Evolutionary conservation across 2,888 invertebrate species (phyloP), one percentile per base, ranked within the genome.

Genomic region (Aethes cnicana): DNA sequence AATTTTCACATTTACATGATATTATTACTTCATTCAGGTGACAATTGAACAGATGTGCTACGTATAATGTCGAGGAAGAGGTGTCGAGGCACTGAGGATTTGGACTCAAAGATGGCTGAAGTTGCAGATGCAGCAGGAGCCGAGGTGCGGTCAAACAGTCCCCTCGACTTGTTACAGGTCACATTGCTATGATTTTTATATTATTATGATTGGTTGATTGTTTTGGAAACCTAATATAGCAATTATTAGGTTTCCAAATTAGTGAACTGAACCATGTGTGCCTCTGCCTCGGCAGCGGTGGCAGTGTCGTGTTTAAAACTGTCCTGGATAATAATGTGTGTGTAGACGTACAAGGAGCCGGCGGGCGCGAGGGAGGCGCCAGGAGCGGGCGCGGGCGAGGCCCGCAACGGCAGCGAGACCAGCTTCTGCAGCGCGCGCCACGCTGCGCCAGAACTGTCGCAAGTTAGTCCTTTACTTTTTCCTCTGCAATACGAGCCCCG

Each of bases 41-140:
- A 20, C 32, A 14, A 11, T 20, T 39, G 32, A 52, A n/a, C 11
- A 14, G 11, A 4, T 16, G 18, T 39, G 30, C 46, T 8, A 32
- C 18, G 12, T 64, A 86, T 73, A 77, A 89, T 88, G 87, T 87
- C 88, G 58, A 86, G 87, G 23, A 89, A 89, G 70, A 72, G 88
- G 53, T 69, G 75, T 55, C 74, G 84, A 42, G 59, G 60, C 47
- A 65, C 60, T 57, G 80, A 77, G 66, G 81, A 82, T 66, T 84
- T 84, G 84, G 80, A 68, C 61, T 71, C 75, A n/a, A 79, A 79
- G 57, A 54, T 74, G 60, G 50, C 74, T 53, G 80, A 82, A 60
- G 57, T 7, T 4, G 17, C 21, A 14, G 14, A 9, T 28, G 26
- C 20, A 8, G 30, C 12, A 42, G 74, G 66, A 12, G 59, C 63